phyloP scores from a whole-genome alignment of 2,888 invertebrate genomes.

The Aelia acuminata region DNA sequence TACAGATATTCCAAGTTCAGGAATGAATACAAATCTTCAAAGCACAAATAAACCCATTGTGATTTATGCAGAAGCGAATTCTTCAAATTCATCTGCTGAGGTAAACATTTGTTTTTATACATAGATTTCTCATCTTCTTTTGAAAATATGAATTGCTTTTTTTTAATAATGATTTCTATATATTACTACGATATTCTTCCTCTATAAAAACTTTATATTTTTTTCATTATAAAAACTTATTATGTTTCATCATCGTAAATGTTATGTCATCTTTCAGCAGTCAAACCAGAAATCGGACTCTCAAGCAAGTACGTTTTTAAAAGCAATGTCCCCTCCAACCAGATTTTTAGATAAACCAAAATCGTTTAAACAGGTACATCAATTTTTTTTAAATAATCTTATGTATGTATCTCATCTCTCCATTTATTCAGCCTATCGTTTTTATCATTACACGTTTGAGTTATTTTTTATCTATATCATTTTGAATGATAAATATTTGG shows the following conservation, averaged over 20 bases:
- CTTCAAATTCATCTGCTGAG: not conserved
- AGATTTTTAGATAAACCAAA: not conserved
- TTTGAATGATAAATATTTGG: no score
- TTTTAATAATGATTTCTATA: not conserved
- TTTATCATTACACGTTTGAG: no score
- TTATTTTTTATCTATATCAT: no score
- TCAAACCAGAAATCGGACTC: constrained; percentile 22
- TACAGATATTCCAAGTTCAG: not conserved
- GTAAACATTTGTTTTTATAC: not conserved
- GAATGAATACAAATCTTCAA: not conserved
- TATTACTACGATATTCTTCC: not conserved
- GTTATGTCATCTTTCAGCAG: not conserved
- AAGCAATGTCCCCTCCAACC: not conserved
- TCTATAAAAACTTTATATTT: not conserved
- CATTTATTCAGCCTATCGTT: not conserved
- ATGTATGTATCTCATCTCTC: not conserved
- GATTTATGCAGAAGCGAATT: constrained; percentile 12
- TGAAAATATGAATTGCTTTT: not conserved
- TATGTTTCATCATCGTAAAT: not conserved
- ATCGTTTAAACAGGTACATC: not conserved
- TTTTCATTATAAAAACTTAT: not conserved
- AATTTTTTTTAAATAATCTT: not conserved
- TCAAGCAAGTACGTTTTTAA: not conserved
- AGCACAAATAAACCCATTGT: not conserved
- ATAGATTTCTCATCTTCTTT: not conserved